Conservation (phyloP, 2,888 invertebrate genomes). For the Latrodectus hesperus region DNA sequence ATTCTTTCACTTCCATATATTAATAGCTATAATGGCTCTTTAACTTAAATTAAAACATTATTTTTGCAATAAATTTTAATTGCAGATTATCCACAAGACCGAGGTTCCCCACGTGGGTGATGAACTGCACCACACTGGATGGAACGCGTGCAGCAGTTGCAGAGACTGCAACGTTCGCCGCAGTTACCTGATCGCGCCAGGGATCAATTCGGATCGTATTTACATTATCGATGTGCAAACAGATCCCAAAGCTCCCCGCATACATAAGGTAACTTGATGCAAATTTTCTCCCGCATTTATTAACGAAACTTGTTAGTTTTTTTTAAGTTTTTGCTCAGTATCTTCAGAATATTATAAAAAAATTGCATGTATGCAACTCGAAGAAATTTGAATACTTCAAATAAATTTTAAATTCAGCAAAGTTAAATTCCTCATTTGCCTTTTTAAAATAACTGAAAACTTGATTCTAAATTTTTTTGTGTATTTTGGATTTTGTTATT, state of each 20-base stretch:
- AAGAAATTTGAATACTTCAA: too few species aligned
- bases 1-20: too few species aligned
- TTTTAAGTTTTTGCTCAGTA: background rate
- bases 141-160: conserved; percentile 98
- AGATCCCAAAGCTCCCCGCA: conserved; percentile 83
- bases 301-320: background rate
- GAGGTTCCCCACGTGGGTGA: conserved; percentile 85
- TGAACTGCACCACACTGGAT: conserved; percentile 96
- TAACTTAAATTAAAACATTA: too few species aligned
- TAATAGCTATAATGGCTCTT: too few species aligned
- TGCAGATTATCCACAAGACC: conserved; percentile 89
- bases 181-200: conserved; percentile 88
- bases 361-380: background rate
- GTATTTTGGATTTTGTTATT: too few species aligned
- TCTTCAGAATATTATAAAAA: background rate
- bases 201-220: conserved; percentile 86
- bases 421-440: too few species aligned
- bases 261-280: conserved; percentile 80
- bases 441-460: too few species aligned
- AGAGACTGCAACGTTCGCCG: conserved; percentile 80
- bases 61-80: background rate
- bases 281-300: background rate
- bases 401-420: too few species aligned
- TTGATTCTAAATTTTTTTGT: too few species aligned
- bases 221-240: conserved; percentile 88